phyloP scores from a whole-genome alignment of 2,113 vertebrate species.

The Mystacornis crossleyi region DNA sequence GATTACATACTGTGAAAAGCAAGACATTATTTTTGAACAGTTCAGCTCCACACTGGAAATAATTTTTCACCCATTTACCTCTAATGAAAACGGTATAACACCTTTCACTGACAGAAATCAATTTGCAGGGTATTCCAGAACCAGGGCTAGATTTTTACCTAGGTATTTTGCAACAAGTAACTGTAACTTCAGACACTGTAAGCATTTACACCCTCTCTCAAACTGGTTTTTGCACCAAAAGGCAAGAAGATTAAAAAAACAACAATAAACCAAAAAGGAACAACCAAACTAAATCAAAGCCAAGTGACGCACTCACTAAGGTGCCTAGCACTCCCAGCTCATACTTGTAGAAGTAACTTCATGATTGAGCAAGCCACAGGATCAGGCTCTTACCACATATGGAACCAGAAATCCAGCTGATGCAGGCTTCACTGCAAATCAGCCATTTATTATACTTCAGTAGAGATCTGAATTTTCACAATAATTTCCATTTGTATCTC shows the following conservation, averaged over 20 bases:
- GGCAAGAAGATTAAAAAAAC: not conserved
- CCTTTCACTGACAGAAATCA: not conserved
- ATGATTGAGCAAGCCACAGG: not conserved
- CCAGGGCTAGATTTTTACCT: not conserved
- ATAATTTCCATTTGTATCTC: not conserved
- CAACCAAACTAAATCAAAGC: not conserved
- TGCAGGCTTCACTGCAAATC: not conserved
- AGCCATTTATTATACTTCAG: not conserved
- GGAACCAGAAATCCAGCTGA: not conserved
- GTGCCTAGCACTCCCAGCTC: not conserved
- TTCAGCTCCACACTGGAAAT: not conserved
- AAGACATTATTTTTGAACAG: not conserved
- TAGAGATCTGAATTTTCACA: not conserved
- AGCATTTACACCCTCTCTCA: not conserved
- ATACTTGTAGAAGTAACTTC: not conserved
- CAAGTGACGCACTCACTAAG: not conserved
- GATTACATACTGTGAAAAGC: not conserved
- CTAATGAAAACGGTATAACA: not conserved
- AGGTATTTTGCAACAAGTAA: not conserved
- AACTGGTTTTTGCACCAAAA: not conserved
- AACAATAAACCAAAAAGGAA: not conserved
- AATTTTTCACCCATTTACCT: not conserved
- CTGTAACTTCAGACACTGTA: not conserved
- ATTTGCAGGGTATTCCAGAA: not conserved
- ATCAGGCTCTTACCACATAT: not conserved